These are phyloP conservation scores for Tenebrio molitor DNA, from an alignment of 1,140 invertebrate species.

Conservation along the genomic window DNA sequence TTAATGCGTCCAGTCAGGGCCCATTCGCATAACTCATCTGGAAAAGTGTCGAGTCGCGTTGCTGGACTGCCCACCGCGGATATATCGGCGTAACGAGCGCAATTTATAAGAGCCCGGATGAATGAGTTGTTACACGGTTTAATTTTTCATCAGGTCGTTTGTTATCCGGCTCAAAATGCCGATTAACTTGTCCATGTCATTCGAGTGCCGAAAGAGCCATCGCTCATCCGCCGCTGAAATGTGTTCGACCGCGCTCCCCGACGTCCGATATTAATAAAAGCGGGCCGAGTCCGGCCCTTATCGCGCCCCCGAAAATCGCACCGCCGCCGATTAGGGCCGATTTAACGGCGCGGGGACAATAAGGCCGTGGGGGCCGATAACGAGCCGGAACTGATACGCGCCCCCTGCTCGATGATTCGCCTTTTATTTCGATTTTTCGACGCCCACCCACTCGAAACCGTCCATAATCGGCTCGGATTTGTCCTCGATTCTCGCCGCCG, in stretches of 20 bases:
- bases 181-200: constrained; percentile 60
- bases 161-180: constrained; percentile 56
- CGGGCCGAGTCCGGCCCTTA: constrained; percentile 3
- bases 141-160: constrained; percentile 62
- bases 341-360: constrained; percentile 42
- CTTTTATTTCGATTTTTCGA: constrained; percentile 24
- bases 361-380: constrained; percentile 37
- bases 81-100: constrained; percentile 59
- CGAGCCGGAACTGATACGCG: constrained; percentile 28
- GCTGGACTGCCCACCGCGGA: constrained; percentile 23
- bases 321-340: neutral
- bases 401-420: constrained; percentile 20
- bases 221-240: constrained; percentile 53
- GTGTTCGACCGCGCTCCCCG: constrained; percentile 47
- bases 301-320: neutral
- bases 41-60: neutral
- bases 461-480: constrained; percentile 4
- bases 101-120: constrained; percentile 60
- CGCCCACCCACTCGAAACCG: constrained; percentile 7
- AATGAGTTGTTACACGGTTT: constrained; percentile 60
- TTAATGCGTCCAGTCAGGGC: neutral
- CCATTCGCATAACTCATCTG: neutral
- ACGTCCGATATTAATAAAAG: constrained; percentile 53
- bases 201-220: constrained; percentile 51
- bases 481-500: neutral